Evolutionary conservation across 2,113 vertebrate species (phyloP).

Genomic region (Odontesthes bonariensis): DNA sequence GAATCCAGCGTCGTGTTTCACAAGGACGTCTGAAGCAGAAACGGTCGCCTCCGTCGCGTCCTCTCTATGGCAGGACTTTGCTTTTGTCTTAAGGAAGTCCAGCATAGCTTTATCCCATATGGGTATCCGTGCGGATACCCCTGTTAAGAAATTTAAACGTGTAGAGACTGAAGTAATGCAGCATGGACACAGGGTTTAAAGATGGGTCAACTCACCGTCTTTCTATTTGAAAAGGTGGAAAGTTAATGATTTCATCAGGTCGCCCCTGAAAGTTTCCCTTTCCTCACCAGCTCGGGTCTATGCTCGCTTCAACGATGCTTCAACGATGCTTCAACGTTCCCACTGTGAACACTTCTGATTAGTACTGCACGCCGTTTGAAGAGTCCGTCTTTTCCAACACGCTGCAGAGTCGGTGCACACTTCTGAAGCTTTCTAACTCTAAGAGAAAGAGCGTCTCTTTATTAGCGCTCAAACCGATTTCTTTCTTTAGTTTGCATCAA

Average conservation of each 20-base stretch:
- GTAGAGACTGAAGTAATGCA: slow-evolving; percentile 50
- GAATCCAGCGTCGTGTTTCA: slow-evolving; percentile 18
- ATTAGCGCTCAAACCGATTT: not conserved
- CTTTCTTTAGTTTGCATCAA: not conserved
- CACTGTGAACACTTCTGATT: slow-evolving; percentile 1
- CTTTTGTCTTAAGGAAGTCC: slow-evolving; percentile 16
- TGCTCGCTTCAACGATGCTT: too few species aligned
- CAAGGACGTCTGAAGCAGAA: not conserved
- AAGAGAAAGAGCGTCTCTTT: not conserved
- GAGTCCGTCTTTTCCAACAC: slow-evolving; percentile 9
- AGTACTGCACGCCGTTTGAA: not conserved
- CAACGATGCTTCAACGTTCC: too few species aligned
- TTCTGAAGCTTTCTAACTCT: slow-evolving; percentile 18
- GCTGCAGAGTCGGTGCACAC: not conserved
- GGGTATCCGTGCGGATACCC: not conserved
- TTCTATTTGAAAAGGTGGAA: slow-evolving; percentile 6
- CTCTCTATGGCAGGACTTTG: slow-evolving; percentile 30
- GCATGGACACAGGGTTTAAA: slow-evolving; percentile 64
- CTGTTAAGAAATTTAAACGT: not conserved
- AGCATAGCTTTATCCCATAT: slow-evolving; percentile 9
- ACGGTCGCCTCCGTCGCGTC: not conserved
- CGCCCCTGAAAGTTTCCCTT: slow-evolving; percentile 6
- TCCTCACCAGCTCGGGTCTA: not conserved
- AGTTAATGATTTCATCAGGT: slow-evolving; percentile 19
- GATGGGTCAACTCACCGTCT: slow-evolving; percentile 25